A percentile compares a stretch with the other conserved stretches of the same genome.
These are phyloP conservation scores for Phataginus tetradactyla DNA, from an alignment of 2,797 vertebrate genomes.

Conservation along the genomic window DNA sequence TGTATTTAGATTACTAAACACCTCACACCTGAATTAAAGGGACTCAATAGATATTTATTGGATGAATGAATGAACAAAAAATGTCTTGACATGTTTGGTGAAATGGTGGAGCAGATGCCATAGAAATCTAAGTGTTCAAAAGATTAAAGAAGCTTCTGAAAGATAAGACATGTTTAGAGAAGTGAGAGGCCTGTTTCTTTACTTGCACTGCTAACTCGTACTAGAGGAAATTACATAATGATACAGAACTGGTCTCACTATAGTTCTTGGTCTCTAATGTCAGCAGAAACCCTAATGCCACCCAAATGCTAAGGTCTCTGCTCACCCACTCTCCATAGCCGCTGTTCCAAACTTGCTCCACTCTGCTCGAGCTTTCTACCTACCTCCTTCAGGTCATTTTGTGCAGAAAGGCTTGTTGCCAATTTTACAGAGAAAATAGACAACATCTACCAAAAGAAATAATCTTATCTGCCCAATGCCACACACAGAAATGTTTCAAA, in stretches of 20 bases:
- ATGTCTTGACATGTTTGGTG: neutral
- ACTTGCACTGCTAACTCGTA: neutral
- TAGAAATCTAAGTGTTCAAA: neutral
- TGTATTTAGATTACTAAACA: neutral
- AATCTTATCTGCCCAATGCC: neutral
- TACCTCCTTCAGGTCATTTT: neutral
- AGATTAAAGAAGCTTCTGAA: neutral
- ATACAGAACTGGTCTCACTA: neutral
- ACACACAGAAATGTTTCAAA: neutral
- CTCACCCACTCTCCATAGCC: neutral
- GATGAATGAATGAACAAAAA: neutral
- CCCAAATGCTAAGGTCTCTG: neutral
- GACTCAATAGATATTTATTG: neutral
- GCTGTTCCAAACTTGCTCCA: neutral
- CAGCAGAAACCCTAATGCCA: neutral
- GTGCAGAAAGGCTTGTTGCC: neutral
- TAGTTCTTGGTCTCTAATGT: neutral
- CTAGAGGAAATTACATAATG: neutral
- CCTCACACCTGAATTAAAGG: neutral
- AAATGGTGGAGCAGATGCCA: neutral
- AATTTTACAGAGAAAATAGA: constrained; percentile 12
- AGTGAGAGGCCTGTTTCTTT: neutral
- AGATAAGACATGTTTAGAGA: neutral
- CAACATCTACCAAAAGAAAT: constrained; percentile 30
- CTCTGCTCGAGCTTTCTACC: neutral